Conservation (phyloP, 2,797 vertebrate genomes). For the Accipiter badius region DNA sequence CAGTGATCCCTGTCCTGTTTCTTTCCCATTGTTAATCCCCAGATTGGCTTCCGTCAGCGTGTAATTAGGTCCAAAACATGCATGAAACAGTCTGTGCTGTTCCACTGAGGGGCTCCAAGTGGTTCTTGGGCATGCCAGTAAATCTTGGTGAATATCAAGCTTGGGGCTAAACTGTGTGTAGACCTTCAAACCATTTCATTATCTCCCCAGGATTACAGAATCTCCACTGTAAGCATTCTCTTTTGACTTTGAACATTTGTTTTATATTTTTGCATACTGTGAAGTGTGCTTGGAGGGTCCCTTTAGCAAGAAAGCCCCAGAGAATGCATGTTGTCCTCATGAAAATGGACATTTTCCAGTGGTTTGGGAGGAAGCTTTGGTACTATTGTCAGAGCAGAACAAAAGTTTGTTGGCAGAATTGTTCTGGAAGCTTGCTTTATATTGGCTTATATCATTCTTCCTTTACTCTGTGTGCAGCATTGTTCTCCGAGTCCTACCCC, state of each 20-base stretch:
- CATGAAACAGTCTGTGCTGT: not conserved
- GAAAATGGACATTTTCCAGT: not conserved
- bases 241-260: not conserved
- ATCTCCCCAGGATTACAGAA: not conserved
- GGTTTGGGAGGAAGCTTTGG: not conserved
- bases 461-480: not conserved
- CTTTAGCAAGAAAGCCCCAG: not conserved
- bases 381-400: not conserved
- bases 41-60: not conserved
- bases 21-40: not conserved
- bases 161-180: not conserved
- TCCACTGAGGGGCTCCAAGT: not conserved
- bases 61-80: not conserved
- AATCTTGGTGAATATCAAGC: not conserved
- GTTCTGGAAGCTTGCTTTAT: not conserved
- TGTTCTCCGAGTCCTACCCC: not conserved
- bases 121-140: not conserved
- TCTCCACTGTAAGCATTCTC: not conserved
- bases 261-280: not conserved
- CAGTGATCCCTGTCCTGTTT: not conserved
- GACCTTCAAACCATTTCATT: not conserved
- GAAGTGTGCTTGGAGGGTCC: not conserved
- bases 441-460: not conserved
- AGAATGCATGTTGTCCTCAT: not conserved
- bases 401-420: not conserved